A percentile compares a stretch with the other conserved stretches of the same genome.
These are phyloP conservation scores for Drosophila quinaria DNA, from an alignment of 2,888 invertebrate genomes.

Conservation along the genomic window DNA sequence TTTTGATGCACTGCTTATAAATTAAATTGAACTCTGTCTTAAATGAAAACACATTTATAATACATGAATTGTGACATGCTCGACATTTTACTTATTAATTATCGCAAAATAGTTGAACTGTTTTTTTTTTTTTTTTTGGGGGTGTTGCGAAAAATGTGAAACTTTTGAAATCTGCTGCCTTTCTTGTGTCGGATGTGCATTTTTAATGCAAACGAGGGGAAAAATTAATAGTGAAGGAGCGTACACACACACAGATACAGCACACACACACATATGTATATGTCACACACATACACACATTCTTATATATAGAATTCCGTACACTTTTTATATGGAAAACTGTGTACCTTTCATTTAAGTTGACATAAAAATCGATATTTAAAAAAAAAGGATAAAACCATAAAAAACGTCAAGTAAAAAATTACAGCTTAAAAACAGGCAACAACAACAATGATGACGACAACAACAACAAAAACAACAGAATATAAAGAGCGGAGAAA, in stretches of 20 bases:
- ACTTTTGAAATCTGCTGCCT: constrained; percentile 43
- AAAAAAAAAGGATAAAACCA: constrained; percentile 76
- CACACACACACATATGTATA: constrained; percentile 5
- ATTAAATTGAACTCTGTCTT: neutral
- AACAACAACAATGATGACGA: constrained; percentile 39
- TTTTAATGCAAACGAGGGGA: constrained; percentile 40
- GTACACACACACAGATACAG: constrained; percentile 18
- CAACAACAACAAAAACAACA: constrained; percentile 10
- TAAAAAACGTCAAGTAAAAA: constrained; percentile 78
- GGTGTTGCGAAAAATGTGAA: constrained; percentile 9
- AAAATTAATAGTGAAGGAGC: constrained; percentile 56
- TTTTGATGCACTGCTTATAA: neutral
- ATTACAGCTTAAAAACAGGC: constrained; percentile 78
- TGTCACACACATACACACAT: constrained; percentile 9
- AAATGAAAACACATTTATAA: neutral
- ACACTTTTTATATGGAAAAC: constrained; percentile 71
- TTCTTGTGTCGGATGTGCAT: constrained; percentile 42
- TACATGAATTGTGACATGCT: neutral
- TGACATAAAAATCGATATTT: constrained; percentile 83
- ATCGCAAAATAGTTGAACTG: neutral
- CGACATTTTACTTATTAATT: neutral
- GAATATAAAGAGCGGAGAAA: constrained; percentile 65
- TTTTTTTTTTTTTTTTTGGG: neutral
- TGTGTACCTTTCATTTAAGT: constrained; percentile 82
- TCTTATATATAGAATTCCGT: constrained; percentile 50